Percentiles rank a stretch among this genome's conserved stretches.
Evolutionary conservation across 1,140 invertebrate genomes (phyloP).

Genomic region (Pemphigus obesinymphae): DNA sequence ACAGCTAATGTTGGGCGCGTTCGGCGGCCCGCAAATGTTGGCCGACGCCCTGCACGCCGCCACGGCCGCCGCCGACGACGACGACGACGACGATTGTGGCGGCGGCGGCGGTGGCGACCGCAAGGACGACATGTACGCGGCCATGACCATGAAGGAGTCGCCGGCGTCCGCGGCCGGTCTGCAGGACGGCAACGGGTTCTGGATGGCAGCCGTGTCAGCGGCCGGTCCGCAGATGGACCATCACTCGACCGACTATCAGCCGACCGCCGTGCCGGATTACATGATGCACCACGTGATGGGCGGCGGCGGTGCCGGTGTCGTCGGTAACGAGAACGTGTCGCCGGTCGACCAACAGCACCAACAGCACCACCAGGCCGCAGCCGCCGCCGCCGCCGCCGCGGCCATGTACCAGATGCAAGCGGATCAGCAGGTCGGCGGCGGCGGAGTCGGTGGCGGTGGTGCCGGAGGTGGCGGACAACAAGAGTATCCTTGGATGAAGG

Average conservation of each 20-base stretch:
- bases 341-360: constrained; percentile 53
- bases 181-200: constrained; percentile 52
- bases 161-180: constrained; percentile 15
- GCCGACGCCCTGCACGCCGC: background rate
- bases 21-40: constrained; percentile 32
- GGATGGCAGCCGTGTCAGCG: constrained; percentile 56
- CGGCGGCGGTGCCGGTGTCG: constrained; percentile 7
- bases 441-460: constrained; percentile 51
- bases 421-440: constrained; percentile 32
- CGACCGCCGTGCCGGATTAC: constrained; percentile 89
- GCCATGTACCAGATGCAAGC: constrained; percentile 41
- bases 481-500: constrained; percentile 96
- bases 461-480: constrained; percentile 63
- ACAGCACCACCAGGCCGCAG: constrained; percentile 38
- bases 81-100: constrained; percentile 31
- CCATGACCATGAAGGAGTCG: constrained; percentile 31
- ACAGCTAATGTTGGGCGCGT: constrained; percentile 32
- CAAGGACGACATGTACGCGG: constrained; percentile 39
- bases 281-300: constrained; percentile 65
- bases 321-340: constrained; percentile 58
- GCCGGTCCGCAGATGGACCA: constrained; percentile 54
- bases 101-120: constrained; percentile 19
- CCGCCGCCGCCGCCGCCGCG: constrained; percentile 11
- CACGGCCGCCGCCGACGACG: constrained; percentile 21
- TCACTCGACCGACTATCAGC: constrained; percentile 54